A percentile compares a stretch with the other conserved stretches of the same genome.
These are phyloP conservation scores for Yasuhikotakia modesta DNA, from an alignment of 2,797 vertebrate genomes.

Conservation along the genomic window DNA sequence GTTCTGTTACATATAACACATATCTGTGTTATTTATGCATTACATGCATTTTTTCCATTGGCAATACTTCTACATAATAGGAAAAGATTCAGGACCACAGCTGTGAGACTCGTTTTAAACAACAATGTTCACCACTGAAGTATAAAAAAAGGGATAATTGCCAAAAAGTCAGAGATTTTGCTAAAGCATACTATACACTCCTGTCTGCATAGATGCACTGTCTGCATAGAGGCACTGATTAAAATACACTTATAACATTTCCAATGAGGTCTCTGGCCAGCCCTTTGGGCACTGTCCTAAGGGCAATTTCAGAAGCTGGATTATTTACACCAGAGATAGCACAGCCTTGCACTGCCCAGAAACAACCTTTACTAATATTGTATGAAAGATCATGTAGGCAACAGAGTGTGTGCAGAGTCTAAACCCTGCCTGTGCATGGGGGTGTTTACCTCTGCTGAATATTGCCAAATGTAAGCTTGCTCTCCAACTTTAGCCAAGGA, in stretches of 20 bases:
- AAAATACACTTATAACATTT: slow-evolving; percentile 45
- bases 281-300: slow-evolving; percentile 20
- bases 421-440: slow-evolving; percentile 42
- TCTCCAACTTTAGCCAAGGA: slow-evolving; percentile 36
- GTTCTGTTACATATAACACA: no score
- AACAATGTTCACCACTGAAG: no score
- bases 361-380: slow-evolving; percentile 48
- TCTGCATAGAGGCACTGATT: slow-evolving; percentile 12
- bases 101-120: no score
- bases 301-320: slow-evolving; percentile 34
- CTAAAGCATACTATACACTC: no score
- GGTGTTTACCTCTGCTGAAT: slow-evolving; percentile 48
- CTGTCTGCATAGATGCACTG: background rate
- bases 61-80: background rate
- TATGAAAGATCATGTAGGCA: slow-evolving; percentile 49
- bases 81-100: background rate
- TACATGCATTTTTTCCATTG: no score
- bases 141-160: no score
- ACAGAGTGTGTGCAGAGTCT: slow-evolving; percentile 38
- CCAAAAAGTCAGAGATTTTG: no score
- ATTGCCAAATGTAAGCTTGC: slow-evolving; percentile 55
- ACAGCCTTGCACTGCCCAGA: slow-evolving; percentile 43
- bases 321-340: slow-evolving; percentile 41
- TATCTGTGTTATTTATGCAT: no score
- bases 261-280: slow-evolving; percentile 44